Conservation (phyloP, 2,888 invertebrate genomes). For the Rapana venosa region DNA sequence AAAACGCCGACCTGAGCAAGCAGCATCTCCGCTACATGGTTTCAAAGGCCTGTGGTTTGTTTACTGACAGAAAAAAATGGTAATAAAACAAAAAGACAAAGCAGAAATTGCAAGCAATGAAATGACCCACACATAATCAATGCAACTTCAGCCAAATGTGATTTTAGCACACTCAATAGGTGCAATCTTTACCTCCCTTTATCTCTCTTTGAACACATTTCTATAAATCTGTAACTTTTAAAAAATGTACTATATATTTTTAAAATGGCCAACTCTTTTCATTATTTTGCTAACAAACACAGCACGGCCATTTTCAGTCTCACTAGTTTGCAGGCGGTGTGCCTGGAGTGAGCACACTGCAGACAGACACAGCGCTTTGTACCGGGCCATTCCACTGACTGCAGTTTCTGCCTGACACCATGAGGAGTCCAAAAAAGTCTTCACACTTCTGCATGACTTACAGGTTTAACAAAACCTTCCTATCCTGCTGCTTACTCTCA, state of each 20-base stretch:
- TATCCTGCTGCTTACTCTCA: slow-evolving; percentile 53
- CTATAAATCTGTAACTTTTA: no score
- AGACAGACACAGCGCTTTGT: not conserved
- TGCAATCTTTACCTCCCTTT: no score
- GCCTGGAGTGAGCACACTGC: not conserved
- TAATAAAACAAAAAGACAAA: not conserved
- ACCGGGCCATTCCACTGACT: not conserved
- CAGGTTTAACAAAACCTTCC: slow-evolving; percentile 58
- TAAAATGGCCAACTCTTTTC: no score
- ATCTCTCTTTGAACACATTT: no score
- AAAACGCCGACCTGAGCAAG: not conserved
- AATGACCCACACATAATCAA: no score
- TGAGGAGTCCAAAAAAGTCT: not conserved
- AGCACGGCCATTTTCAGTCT: no score
- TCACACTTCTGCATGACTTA: slow-evolving; percentile 51
- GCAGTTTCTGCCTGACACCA: slow-evolving; percentile 10
- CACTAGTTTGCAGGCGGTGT: not conserved
- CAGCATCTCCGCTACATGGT: not conserved
- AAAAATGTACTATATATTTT: no score
- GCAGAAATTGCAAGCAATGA: no score
- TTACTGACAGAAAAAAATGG: not conserved
- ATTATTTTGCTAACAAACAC: no score
- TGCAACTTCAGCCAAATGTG: no score
- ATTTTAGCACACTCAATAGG: no score
- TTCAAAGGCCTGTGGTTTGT: not conserved